Conservation (phyloP, 2,797 vertebrate genomes). For the Pterois miles region DNA sequence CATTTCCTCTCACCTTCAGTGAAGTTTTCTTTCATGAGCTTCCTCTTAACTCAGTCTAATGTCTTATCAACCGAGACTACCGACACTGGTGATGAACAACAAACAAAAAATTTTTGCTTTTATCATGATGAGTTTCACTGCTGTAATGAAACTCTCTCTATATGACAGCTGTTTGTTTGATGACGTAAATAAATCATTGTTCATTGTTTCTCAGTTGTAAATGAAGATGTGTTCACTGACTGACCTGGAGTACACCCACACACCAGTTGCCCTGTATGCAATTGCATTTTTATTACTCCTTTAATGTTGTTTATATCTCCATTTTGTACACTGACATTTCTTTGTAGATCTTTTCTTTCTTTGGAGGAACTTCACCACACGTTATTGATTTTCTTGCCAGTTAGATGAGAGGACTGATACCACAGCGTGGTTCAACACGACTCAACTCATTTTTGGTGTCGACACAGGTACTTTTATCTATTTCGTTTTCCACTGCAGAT, state of each 20-base stretch:
- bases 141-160: neutral
- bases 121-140: neutral
- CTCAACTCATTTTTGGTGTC: neutral
- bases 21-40: neutral
- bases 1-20: constrained; percentile 19
- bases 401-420: neutral
- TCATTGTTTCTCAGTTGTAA: too few relatives aligned
- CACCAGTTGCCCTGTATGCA: neutral
- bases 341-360: neutral
- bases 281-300: neutral
- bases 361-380: too few relatives aligned
- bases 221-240: neutral
- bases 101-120: neutral
- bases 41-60: neutral
- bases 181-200: neutral
- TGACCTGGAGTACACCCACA: too few relatives aligned
- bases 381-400: too few relatives aligned
- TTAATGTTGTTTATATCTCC: neutral
- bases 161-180: neutral
- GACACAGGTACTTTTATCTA: neutral
- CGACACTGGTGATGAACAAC: neutral
- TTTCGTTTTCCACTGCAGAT: too few relatives aligned
- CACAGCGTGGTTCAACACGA: neutral
- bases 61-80: neutral
- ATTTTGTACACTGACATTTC: neutral